Evolutionary conservation across 2,888 invertebrate genomes (phyloP).

Genomic region (Melipona beecheii): DNA sequence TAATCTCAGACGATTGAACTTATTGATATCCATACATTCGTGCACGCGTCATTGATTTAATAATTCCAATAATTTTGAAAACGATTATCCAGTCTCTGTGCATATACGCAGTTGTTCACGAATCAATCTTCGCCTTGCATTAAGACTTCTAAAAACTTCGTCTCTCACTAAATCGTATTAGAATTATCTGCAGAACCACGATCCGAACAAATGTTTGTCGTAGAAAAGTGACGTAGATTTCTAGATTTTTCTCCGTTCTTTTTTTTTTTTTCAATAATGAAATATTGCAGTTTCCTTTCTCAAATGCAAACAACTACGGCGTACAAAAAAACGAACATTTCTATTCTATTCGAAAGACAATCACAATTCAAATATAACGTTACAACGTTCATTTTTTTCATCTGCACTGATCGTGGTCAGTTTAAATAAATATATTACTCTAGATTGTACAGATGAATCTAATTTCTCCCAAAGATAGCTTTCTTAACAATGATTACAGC

Average conservation of each 20-base stretch:
- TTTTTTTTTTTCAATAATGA: neutral
- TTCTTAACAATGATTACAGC: slow-evolving; percentile 52
- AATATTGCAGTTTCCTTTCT: neutral
- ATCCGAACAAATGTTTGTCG: neutral
- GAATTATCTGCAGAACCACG: neutral
- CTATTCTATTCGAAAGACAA: slow-evolving; percentile 34
- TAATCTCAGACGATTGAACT: slow-evolving; percentile 14
- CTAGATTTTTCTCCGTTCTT: too few relatives aligned
- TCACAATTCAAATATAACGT: slow-evolving; percentile 26
- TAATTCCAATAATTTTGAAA: slow-evolving; percentile 20
- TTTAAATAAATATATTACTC: slow-evolving; percentile 41
- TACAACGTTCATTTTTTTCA: slow-evolving; percentile 28
- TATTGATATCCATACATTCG: slow-evolving; percentile 7
- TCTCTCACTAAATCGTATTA: slow-evolving; percentile 12
- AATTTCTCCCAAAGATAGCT: slow-evolving; percentile 26
- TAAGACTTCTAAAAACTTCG: slow-evolving; percentile 11
- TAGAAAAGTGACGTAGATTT: neutral
- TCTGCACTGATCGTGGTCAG: slow-evolving; percentile 41
- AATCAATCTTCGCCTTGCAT: slow-evolving; percentile 12
- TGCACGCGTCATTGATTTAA: slow-evolving; percentile 26
- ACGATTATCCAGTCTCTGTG: slow-evolving; percentile 12
- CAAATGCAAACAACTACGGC: slow-evolving; percentile 24
- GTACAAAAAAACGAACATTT: slow-evolving; percentile 36
- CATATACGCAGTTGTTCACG: neutral
- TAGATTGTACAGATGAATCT: slow-evolving; percentile 25